phyloP scores from a whole-genome alignment of 2,113 vertebrate species.

The Oryctolagus cuniculus region mOryCun1.1 NC_091434.1:115556501-115557000 shows the following conservation, averaged over 20 bases:
- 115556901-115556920: not conserved
- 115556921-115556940: not conserved
- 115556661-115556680: slow-evolving; percentile 5
- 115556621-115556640: slow-evolving; percentile 14
- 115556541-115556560: not conserved
- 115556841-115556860: not conserved
- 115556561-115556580: not conserved
- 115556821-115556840: not conserved
- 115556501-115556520: not conserved
- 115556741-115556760: not conserved
- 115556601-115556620: not conserved
- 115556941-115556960: not conserved
- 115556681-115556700: not conserved
- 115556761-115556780: not conserved
- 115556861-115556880: not conserved
- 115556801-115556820: not conserved
- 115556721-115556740: not conserved
- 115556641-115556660: not conserved
- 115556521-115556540: not conserved
- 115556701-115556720: not conserved
- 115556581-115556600: slow-evolving; percentile 36
- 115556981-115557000: not conserved
- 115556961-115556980: not conserved
- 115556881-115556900: not conserved
- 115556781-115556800: slow-evolving; percentile 8